Evolutionary conservation across 2,888 invertebrate species (phyloP).

Genomic region (Apeira syringaria): DNA sequence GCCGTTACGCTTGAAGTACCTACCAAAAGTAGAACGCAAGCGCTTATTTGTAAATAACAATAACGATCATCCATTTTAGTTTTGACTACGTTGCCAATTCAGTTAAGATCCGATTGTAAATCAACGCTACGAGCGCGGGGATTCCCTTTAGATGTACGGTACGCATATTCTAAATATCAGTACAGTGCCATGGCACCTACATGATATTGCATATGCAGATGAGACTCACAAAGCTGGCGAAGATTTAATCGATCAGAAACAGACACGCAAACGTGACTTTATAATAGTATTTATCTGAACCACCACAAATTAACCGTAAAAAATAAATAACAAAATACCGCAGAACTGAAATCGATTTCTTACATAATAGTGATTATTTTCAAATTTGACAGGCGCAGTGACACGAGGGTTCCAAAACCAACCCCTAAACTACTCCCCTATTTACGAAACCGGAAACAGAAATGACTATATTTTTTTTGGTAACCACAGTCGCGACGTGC

Average conservation of each 20-base stretch:
- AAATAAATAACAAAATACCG: conserved; percentile 27
- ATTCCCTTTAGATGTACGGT: no score
- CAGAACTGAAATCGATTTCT: conserved; percentile 32
- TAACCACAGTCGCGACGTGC: conserved; percentile 42
- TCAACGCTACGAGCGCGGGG: no score
- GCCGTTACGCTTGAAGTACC: no score
- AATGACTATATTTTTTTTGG: conserved; percentile 52
- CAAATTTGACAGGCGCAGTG: conserved; percentile 26
- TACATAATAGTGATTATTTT: conserved; percentile 36
- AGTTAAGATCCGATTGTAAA: no score
- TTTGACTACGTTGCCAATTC: no score
- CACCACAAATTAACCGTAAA: conserved; percentile 9
- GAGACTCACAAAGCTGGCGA: no score
- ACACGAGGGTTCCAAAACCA: conserved; percentile 32
- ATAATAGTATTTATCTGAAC: not conserved
- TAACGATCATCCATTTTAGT: no score
- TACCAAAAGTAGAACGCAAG: no score
- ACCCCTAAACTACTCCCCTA: conserved; percentile 38
- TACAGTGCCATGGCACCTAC: no score
- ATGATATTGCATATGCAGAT: no score
- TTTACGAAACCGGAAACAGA: conserved; percentile 47
- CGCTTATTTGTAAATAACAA: no score
- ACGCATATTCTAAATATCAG: no score
- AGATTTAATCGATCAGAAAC: not conserved
- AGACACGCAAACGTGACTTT: not conserved